Evolutionary conservation across 2,888 invertebrate species (phyloP), one percentile per base, ranked within the genome.

Genomic region (Pyrochroa serraticornis): DNA sequence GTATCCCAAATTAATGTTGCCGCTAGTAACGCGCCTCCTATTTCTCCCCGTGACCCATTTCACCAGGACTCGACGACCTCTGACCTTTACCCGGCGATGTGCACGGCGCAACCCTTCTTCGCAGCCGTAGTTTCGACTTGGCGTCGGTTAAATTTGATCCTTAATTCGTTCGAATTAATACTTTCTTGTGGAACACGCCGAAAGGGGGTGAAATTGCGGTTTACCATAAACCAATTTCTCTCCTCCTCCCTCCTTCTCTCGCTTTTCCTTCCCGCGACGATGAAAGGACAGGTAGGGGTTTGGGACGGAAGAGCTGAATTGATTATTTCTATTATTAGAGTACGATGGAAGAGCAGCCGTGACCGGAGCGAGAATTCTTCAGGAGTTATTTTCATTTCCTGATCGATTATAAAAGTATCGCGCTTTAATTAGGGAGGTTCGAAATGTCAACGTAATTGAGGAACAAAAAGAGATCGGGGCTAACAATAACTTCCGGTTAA

Each of bases 271-370:
- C 32, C 30, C 13, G 30, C 9, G 38, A 31, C 46, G 36, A 52
- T 45, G 38, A 39, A 45, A 34, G 39, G 36, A 22, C 22, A 14
- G 43, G 32, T 48, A n/a, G 50, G 36, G 46, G 30, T 34, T 31
- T 36, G 42, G 47, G 47, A 47, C 47, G 47, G 47, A 36, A 22
- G 5, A 57, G 57, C 57, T 57, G 57, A 51, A 57, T 57, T 57
- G 57, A 57, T 57, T 57, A 57, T 57, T 57, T 57, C 57, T 57
- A 57, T 57, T 57, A 57, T 47, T 57, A 57, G 57, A n/a, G 31
- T 39, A 31, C 22, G 47, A 50, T 38, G 38, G 39, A 56, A 56
- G 41, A 9, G 12, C 14, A 33, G 13, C 13, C 14, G 32, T 32
- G 38, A 22, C 13, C 14, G 52, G 51, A 33, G 37, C 37, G 30